These are phyloP conservation scores for Bruchidius siliquastri DNA, from an alignment of 2,888 invertebrate genomes.

Conservation along the genomic window DNA sequence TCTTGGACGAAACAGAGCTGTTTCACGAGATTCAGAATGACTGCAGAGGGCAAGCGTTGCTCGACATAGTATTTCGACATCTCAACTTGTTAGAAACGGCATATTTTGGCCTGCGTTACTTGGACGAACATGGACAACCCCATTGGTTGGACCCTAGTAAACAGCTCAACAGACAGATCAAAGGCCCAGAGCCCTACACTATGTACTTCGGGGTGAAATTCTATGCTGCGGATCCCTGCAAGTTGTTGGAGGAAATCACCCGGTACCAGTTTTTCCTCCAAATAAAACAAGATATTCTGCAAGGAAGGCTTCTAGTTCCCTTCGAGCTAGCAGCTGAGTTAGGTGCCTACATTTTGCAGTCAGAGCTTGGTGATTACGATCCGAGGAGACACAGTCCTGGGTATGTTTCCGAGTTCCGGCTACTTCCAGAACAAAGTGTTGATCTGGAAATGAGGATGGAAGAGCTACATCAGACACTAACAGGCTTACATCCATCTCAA, in stretches of 20 bases:
- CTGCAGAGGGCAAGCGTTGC: constrained; percentile 80
- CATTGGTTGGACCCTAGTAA: constrained; percentile 94
- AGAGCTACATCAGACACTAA: constrained; percentile 82
- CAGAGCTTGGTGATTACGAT: constrained; percentile 94
- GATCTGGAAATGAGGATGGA: constrained; percentile 84
- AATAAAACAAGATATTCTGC: constrained; percentile 92
- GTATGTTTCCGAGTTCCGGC: constrained; percentile 92
- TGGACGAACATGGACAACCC: constrained; percentile 92
- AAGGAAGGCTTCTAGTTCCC: constrained; percentile 85
- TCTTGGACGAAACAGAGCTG: constrained; percentile 85
- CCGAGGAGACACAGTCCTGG: constrained; percentile 80
- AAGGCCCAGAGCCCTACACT: constrained; percentile 64
- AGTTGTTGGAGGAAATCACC: constrained; percentile 92
- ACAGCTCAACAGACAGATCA: constrained; percentile 81
- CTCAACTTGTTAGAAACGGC: constrained; percentile 92
- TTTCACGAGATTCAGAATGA: constrained; percentile 88
- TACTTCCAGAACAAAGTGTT: constrained; percentile 86
- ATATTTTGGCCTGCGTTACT: constrained; percentile 91
- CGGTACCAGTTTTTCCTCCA: constrained; percentile 91
- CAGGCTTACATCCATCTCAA: constrained; percentile 86
- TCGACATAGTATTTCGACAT: constrained; percentile 89
- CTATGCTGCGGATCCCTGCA: constrained; percentile 95
- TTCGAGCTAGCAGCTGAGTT: constrained; percentile 89
- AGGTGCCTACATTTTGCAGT: constrained; percentile 90
- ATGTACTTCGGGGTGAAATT: constrained; percentile 97